Conservation (phyloP, 2,888 invertebrate species). For the Luperina nickerlii region DNA sequence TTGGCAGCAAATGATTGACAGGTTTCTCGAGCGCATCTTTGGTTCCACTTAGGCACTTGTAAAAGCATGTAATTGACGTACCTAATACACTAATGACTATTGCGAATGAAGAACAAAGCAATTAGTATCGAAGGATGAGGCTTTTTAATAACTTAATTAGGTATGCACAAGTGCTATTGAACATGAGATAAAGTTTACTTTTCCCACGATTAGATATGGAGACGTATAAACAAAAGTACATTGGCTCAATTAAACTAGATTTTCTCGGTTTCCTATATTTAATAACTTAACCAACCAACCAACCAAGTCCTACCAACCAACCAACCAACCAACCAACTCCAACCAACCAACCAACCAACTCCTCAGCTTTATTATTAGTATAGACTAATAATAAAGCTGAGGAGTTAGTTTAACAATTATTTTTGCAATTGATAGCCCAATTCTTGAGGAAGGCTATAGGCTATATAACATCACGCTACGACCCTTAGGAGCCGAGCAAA, state of each 20-base stretch:
- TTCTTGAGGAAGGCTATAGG: no score
- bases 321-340: no score
- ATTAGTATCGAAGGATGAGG: background rate
- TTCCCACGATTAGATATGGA: background rate
- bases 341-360: no score
- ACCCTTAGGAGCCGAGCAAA: no score
- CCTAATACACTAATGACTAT: constrained; percentile 8
- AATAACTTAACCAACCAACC: no score
- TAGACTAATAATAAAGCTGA: no score
- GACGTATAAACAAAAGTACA: background rate
- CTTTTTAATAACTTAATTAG: background rate
- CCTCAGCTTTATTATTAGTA: no score
- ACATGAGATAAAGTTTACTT: background rate
- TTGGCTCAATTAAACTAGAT: background rate
- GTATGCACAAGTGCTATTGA: background rate
- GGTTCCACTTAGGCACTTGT: background rate
- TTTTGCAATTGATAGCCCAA: no score
- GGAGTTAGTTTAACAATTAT: no score
- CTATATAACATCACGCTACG: no score
- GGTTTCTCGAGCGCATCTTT: background rate
- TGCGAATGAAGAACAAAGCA: constrained; percentile 3
- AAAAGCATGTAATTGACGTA: constrained; percentile 9
- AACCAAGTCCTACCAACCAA: no score
- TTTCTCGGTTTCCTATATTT: background rate
- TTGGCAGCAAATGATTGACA: background rate